These are phyloP conservation scores for Mus caroli DNA, from an alignment of 2,797 vertebrate genomes.

Conservation along the genomic window DNA sequence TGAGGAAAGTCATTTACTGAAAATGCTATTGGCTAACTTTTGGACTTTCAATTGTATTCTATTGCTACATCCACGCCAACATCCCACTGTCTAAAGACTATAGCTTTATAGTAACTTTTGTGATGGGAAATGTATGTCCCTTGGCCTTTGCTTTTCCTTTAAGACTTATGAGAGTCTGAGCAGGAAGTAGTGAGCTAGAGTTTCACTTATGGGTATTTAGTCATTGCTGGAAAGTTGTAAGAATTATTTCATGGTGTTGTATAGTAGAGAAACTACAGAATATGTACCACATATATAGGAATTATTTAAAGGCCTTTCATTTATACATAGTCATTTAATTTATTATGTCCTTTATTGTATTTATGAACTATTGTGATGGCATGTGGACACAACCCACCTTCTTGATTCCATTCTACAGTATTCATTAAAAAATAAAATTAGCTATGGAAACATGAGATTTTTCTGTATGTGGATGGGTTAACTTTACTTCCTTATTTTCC, in stretches of 20 bases:
- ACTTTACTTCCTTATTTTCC: neutral
- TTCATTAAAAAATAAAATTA: neutral
- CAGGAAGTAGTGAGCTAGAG: neutral
- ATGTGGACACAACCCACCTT: neutral
- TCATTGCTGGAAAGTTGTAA: neutral
- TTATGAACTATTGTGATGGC: neutral
- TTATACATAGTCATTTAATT: slow-evolving; percentile 8
- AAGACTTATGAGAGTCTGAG: neutral
- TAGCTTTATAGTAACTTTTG: neutral
- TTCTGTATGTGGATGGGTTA: neutral
- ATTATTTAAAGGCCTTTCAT: neutral
- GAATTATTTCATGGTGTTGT: neutral
- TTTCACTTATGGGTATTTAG: neutral
- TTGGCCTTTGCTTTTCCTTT: neutral
- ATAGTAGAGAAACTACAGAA: neutral
- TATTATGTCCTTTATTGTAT: neutral
- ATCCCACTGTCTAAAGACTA: neutral
- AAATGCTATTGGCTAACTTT: neutral
- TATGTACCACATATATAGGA: neutral
- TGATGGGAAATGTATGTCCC: neutral
- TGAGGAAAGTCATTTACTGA: neutral
- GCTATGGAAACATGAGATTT: neutral
- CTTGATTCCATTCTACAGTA: neutral
- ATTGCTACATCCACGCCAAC: neutral
- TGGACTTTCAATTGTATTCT: neutral